Percentiles rank a stretch among this genome's conserved stretches.
Evolutionary conservation across 2,888 invertebrate genomes (phyloP).

Genomic region (Drosophila nr. perissopoda): DNA sequence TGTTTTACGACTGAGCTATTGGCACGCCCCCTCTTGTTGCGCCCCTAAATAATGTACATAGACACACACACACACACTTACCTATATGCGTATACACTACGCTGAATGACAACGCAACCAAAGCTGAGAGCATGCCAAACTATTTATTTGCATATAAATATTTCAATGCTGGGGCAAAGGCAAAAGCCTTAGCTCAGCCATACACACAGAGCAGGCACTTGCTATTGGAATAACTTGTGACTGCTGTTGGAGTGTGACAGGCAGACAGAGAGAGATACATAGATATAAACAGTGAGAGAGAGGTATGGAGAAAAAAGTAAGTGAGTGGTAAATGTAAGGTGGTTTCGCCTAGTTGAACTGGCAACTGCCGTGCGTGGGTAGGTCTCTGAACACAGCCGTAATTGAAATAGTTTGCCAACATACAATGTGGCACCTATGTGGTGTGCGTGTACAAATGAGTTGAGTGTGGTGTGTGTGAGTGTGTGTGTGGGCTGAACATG

Average conservation of each 20-base stretch:
- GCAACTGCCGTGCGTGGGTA: conserved; percentile 21
- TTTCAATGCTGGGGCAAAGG: conserved; percentile 57
- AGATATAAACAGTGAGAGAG: neutral
- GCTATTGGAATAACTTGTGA: conserved; percentile 43
- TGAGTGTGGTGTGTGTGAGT: conserved; percentile 4
- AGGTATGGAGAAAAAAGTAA: neutral
- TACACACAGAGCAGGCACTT: conserved; percentile 39
- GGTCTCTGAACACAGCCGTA: conserved; percentile 38
- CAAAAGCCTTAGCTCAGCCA: conserved; percentile 26
- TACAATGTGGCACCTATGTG: conserved; percentile 36
- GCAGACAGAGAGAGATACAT: too few species aligned
- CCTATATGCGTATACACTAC: conserved; percentile 31
- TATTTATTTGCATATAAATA: conserved; percentile 80
- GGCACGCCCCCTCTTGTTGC: conserved; percentile 34
- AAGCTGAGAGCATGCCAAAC: conserved; percentile 73
- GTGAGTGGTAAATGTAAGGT: neutral
- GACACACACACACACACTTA: neutral
- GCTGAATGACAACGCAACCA: conserved; percentile 59
- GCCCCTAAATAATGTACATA: neutral
- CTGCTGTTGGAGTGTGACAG: conserved; percentile 13
- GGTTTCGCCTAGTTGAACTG: conserved; percentile 33
- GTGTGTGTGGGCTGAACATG: conserved; percentile 45
- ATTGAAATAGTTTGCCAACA: conserved; percentile 75
- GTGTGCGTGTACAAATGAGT: conserved; percentile 6
- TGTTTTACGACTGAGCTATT: conserved; percentile 59